Conservation (phyloP, 2,113 vertebrate species). For the Mixornis gularis region DNA sequence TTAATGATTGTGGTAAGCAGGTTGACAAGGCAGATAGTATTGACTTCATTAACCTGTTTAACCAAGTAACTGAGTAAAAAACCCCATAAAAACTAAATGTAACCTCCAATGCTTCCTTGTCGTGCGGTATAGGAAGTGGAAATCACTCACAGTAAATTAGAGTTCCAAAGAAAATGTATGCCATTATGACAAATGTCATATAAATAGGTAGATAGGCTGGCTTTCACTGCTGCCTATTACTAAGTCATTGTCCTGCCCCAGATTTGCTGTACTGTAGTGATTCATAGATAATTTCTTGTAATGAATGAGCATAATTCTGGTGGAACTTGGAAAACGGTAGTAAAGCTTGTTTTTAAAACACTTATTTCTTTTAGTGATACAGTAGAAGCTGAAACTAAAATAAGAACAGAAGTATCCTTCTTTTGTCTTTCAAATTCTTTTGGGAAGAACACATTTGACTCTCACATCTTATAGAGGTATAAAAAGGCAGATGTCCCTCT, state of each 20-base stretch:
- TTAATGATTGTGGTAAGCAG: constrained; percentile 4
- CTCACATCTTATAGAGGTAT: background rate
- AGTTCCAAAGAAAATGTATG: background rate
- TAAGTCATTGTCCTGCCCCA: background rate
- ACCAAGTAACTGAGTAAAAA: background rate
- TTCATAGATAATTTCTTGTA: background rate
- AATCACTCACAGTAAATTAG: background rate
- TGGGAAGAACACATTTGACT: background rate
- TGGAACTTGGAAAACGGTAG: background rate
- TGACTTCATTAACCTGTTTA: constrained; percentile 1
- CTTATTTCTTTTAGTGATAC: background rate
- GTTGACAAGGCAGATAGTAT: background rate
- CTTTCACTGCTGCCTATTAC: background rate
- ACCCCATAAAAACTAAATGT: background rate
- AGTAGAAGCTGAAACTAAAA: background rate
- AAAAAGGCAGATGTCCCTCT: background rate
- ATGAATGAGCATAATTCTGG: background rate
- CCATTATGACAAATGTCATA: background rate
- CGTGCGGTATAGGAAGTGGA: background rate
- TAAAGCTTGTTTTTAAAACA: background rate
- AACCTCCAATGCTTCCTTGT: background rate
- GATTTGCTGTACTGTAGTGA: background rate
- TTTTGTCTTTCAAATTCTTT: background rate
- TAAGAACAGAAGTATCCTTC: background rate
- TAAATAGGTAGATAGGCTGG: background rate